Evolutionary conservation across 1,140 invertebrate genomes (phyloP).

Genomic region (Uloborus diversus): DNA sequence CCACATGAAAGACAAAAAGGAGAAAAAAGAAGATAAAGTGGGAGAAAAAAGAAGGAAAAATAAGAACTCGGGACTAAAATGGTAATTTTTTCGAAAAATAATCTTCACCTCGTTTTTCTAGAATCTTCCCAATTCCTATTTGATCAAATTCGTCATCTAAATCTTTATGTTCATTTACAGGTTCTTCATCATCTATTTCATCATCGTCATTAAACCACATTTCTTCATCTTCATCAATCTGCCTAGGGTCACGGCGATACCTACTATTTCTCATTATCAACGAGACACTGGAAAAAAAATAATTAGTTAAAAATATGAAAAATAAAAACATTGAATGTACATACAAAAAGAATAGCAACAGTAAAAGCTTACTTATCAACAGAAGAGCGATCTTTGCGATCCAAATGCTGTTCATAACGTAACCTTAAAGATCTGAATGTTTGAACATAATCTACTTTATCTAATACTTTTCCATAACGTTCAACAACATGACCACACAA

Average conservation of each 20-base stretch:
- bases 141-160: constrained; percentile 73
- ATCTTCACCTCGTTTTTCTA: constrained; percentile 65
- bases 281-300: constrained; percentile 69
- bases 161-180: constrained; percentile 69
- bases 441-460: constrained; percentile 95
- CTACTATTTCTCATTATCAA: constrained; percentile 81
- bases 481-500: constrained; percentile 93
- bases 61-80: no score
- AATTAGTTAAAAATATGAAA: not conserved
- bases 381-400: constrained; percentile 71
- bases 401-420: constrained; percentile 94
- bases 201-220: constrained; percentile 99
- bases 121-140: constrained; percentile 71
- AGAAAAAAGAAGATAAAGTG: no score
- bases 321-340: constrained; percentile 17
- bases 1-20: no score
- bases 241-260: constrained; percentile 88
- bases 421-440: constrained; percentile 93
- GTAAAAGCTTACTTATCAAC: constrained; percentile 73
- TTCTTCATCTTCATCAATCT: constrained; percentile 96
- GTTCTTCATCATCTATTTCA: constrained; percentile 79
- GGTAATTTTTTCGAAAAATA: no score
- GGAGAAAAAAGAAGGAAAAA: no score
- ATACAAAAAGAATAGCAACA: not conserved
- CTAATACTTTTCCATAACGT: constrained; percentile 92